Conservation (phyloP, 2,888 invertebrate species). For the Meganola albula region DNA sequence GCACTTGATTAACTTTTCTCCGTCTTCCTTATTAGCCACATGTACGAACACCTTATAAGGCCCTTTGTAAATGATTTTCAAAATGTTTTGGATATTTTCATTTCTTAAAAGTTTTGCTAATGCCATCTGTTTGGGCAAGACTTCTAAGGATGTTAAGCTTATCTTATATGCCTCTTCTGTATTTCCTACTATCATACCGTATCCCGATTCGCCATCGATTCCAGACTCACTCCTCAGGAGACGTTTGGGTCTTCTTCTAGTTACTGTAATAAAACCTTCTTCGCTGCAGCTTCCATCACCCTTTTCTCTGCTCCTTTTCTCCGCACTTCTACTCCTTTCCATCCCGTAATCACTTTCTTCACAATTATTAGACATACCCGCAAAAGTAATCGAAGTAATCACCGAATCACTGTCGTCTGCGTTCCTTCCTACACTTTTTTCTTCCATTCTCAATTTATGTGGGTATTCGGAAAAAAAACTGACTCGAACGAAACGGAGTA, state of each 20-base stretch:
- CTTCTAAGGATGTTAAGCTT: slow-evolving; percentile 3
- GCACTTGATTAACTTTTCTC: slow-evolving; percentile 3
- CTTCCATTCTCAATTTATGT: not conserved
- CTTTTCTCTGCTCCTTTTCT: not conserved
- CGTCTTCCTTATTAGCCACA: slow-evolving; percentile 10
- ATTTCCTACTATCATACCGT: not conserved
- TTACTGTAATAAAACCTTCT: not conserved
- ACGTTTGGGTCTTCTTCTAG: not conserved
- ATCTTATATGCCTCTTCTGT: not conserved
- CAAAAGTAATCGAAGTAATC: not conserved
- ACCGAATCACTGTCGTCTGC: not conserved
- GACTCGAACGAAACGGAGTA: not conserved
- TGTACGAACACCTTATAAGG: slow-evolving; percentile 15
- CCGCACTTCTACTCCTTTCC: not conserved
- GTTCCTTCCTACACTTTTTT: not conserved
- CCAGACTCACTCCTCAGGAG: not conserved
- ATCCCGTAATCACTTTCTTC: not conserved
- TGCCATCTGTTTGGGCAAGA: slow-evolving; percentile 21
- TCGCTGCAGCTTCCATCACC: not conserved
- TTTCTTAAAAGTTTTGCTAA: slow-evolving; percentile 17
- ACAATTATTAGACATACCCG: not conserved
- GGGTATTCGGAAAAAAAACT: not conserved
- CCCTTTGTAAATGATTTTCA: slow-evolving; percentile 17
- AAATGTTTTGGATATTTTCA: slow-evolving; percentile 15
- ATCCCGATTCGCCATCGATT: not conserved